Conservation (phyloP, 2,113 vertebrate species). For the Notiomystis cincta region DNA sequence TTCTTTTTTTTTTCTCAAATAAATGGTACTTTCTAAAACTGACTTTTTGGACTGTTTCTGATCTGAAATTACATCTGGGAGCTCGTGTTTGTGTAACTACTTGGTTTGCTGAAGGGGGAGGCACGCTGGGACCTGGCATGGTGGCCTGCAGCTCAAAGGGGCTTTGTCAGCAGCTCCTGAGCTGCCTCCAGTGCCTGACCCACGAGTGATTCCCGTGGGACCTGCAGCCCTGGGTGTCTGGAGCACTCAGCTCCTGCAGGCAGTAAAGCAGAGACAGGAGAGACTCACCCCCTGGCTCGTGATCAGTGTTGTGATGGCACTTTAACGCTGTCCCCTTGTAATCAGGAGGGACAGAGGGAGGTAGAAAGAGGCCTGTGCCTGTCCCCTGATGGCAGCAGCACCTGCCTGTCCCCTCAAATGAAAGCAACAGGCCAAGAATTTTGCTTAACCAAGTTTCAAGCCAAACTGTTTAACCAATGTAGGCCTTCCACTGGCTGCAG, state of each 20-base stretch:
- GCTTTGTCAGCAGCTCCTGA: neutral
- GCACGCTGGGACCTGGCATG: fast-evolving
- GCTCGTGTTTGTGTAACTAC: neutral
- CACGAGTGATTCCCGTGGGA: neutral
- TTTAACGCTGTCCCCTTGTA: neutral
- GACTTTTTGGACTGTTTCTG: neutral
- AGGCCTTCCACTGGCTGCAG: neutral
- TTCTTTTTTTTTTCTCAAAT: conserved; percentile 48
- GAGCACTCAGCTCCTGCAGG: neutral
- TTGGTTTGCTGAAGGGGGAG: neutral
- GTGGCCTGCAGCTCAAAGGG: neutral
- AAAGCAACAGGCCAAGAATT: too few relatives aligned
- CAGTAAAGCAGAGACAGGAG: neutral
- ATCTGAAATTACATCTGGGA: neutral
- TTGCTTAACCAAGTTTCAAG: neutral
- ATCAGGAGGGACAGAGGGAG: neutral
- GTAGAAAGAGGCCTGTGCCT: too few relatives aligned
- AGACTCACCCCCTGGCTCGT: too few relatives aligned
- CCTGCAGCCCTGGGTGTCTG: neutral
- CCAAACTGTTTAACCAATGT: neutral
- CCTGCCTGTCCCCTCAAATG: fast-evolving
- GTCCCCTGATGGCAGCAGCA: neutral
- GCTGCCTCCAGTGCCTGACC: neutral
- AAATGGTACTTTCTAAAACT: conserved; percentile 76
- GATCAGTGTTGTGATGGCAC: neutral